These are phyloP conservation scores for Aptenodytes patagonicus DNA, from an alignment of 2,113 vertebrate species.

Conservation along the genomic window DNA sequence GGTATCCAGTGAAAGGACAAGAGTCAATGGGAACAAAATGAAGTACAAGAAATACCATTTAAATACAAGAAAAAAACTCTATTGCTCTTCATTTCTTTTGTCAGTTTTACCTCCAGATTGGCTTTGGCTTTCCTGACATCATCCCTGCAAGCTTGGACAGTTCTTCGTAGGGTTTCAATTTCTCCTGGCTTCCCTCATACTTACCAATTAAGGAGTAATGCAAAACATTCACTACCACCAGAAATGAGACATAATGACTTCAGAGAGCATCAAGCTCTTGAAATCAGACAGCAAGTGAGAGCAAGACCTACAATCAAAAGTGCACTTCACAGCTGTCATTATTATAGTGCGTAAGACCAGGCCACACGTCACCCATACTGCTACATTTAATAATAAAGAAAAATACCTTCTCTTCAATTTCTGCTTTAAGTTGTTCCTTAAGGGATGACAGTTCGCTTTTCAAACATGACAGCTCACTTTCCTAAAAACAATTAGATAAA, in stretches of 20 bases:
- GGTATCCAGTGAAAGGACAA: neutral
- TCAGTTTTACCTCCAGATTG: neutral
- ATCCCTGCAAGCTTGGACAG: neutral
- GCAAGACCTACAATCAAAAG: neutral
- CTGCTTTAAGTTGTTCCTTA: conserved; percentile 77
- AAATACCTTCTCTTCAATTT: conserved; percentile 79
- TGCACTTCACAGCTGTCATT: neutral
- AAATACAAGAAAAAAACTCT: neutral
- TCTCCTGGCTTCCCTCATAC: neutral
- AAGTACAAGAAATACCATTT: neutral
- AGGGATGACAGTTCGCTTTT: conserved; percentile 76
- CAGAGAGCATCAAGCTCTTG: neutral
- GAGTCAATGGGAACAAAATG: neutral
- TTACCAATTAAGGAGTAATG: neutral
- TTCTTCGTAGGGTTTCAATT: neutral
- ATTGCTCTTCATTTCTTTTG: neutral
- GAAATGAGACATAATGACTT: neutral
- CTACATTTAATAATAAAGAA: neutral
- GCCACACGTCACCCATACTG: neutral
- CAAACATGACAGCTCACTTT: conserved; percentile 74
- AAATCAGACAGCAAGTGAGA: neutral
- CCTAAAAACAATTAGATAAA: conserved; percentile 71
- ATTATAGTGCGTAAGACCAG: neutral
- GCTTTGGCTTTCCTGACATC: neutral
- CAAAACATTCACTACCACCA: neutral